Evolutionary conservation across 2,888 invertebrate species (phyloP).

Genomic region (Nemapogon koenigi): DNA sequence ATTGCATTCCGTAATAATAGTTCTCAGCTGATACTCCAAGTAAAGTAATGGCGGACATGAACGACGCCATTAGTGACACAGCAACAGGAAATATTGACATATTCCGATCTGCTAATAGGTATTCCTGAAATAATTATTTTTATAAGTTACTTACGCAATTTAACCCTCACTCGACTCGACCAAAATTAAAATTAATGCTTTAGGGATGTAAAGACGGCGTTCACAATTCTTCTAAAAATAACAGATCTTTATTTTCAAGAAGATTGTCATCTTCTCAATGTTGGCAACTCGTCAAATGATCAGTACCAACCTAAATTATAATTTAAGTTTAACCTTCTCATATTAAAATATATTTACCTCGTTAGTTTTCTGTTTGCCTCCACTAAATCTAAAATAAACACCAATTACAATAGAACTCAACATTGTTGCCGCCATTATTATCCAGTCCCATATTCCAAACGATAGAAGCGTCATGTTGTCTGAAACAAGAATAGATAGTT

Average conservation of each 20-base stretch:
- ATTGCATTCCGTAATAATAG: constrained; percentile 83
- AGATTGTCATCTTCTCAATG: too few species aligned
- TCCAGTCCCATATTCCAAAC: constrained; percentile 76
- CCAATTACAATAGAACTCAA: constrained; percentile 78
- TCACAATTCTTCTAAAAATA: too few species aligned
- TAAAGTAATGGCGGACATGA: constrained; percentile 89
- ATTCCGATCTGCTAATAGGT: constrained; percentile 80
- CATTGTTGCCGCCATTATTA: constrained; percentile 75
- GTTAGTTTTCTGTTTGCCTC: constrained; percentile 84
- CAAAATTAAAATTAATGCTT: too few species aligned
- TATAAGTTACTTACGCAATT: too few species aligned
- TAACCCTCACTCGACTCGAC: too few species aligned
- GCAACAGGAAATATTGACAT: constrained; percentile 84
- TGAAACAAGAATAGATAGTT: constrained; percentile 16
- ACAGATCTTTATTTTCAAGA: too few species aligned
- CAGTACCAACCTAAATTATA: too few species aligned
- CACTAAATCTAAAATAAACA: constrained; percentile 83
- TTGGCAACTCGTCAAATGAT: too few species aligned
- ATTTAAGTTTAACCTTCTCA: too few species aligned
- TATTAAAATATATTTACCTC: constrained; percentile 56
- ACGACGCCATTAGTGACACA: constrained; percentile 91
- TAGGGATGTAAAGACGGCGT: too few species aligned
- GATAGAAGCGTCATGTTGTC: constrained; percentile 32
- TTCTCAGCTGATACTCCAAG: constrained; percentile 90
- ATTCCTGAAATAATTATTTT: constrained; percentile 74